These are phyloP conservation scores for Cyanoramphus novaezelandiae DNA, from an alignment of 2,113 vertebrate genomes.

Conservation along the genomic window DNA sequence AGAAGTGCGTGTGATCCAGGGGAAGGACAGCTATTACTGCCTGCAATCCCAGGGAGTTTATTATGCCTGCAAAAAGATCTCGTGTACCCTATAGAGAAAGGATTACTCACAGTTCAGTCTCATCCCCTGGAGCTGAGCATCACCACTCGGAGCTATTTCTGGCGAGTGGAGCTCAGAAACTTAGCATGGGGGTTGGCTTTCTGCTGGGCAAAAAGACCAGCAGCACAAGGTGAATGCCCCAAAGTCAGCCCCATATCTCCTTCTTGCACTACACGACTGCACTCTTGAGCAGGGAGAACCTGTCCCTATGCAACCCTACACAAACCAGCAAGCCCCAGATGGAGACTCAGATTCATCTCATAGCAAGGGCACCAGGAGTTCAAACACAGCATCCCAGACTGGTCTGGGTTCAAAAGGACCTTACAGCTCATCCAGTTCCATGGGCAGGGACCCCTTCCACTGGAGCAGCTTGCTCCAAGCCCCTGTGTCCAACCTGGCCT, in stretches of 20 bases:
- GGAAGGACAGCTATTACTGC: neutral
- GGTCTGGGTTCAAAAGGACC: neutral
- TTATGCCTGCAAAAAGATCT: constrained; percentile 19
- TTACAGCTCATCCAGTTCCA: neutral
- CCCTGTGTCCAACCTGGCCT: neutral
- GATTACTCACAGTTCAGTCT: constrained; percentile 7
- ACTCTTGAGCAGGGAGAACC: neutral
- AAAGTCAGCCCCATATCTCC: rapidly evolving
- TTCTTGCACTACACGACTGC: neutral
- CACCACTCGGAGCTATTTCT: neutral
- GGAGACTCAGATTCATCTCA: rapidly evolving
- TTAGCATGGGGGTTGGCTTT: neutral
- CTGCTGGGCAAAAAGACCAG: neutral
- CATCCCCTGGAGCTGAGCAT: neutral
- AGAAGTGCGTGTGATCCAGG: neutral
- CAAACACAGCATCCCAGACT: neutral
- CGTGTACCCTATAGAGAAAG: neutral
- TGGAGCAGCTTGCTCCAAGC: rapidly evolving
- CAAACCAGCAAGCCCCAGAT: neutral
- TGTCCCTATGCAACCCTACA: neutral
- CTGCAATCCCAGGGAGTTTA: neutral
- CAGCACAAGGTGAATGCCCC: neutral
- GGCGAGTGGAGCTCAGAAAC: neutral
- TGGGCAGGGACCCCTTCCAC: neutral
- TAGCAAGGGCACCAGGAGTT: neutral